Evolutionary conservation across 2,888 invertebrate genomes (phyloP).

Genomic region (Chloroclysta siterata): DNA sequence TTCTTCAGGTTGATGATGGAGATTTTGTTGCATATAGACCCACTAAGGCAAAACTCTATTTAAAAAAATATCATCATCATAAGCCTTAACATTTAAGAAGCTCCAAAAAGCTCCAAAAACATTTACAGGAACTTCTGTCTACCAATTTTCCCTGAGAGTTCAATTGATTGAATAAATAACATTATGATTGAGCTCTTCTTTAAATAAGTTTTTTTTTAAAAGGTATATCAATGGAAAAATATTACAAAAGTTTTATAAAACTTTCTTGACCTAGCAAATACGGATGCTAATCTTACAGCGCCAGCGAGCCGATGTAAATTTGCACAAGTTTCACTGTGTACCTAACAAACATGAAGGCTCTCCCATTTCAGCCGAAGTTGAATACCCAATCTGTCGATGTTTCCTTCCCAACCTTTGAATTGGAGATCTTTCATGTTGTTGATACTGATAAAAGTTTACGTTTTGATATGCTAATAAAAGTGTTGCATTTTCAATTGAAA

Average conservation of each 20-base stretch:
- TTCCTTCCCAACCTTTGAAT: constrained; percentile 35
- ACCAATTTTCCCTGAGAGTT: no score
- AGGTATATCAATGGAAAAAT: constrained; percentile 1
- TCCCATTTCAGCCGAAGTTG: constrained; percentile 63
- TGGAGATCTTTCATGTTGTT: constrained; percentile 26
- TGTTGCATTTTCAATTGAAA: not conserved
- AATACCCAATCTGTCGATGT: constrained; percentile 53
- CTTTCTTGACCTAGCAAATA: constrained; percentile 62
- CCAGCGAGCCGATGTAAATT: constrained; percentile 60
- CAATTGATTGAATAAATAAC: no score
- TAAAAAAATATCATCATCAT: no score
- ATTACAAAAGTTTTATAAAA: constrained; percentile 27
- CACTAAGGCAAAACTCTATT: no score
- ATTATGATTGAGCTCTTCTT: not conserved
- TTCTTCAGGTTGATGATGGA: no score
- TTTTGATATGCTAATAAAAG: not conserved
- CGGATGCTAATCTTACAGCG: constrained; percentile 66
- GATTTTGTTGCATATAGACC: no score
- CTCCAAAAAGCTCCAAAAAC: no score
- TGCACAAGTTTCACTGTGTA: constrained; percentile 65
- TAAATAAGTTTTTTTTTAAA: not conserved
- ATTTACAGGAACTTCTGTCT: no score
- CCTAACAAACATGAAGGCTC: constrained; percentile 59
- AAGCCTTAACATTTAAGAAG: no score
- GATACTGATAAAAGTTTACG: constrained; percentile 15